Evolutionary conservation across 2,797 vertebrate species (phyloP), one percentile per base, ranked within the genome.

Genomic region (Chelidonichthys spinosus): DNA sequence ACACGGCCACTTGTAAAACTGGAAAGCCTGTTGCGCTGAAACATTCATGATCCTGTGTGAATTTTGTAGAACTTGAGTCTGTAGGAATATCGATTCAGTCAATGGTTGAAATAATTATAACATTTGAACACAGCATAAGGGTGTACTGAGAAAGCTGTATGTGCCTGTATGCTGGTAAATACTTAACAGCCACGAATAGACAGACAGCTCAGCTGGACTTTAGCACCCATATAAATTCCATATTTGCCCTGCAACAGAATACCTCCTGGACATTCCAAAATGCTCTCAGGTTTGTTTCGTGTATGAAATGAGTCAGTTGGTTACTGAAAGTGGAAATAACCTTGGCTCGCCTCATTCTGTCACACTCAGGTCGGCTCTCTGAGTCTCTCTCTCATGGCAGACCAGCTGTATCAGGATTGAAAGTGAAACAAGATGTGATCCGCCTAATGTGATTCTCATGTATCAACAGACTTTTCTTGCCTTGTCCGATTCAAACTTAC

Each of bases 171-270:
- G 53, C 25, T 25, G 49, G 25, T 89, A 84, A 90, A 89, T 84
- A 83, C 87, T 78, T 46, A 69, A 56, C 73, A 73, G 78, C 73
- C 83, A 84, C 68, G 85, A 63, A 79, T 60, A 85, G 74, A 76
- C 60, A 79, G 79, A 62, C 76, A 13, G 60, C 72, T 64, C 89
- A 91, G 88, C 81, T 90, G 89, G 81, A 86, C 70, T 75, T 65
- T n/a, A 81, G 74, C 74, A 47, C 69, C 47, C 43, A 54, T 35
- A 62, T 87, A 90, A 78, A 89, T 89, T 85, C 78, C 52, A 72
- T 79, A 84, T 70, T 66, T 70, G 58, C 47, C 58, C 81, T 39
- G 56, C 67, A 69, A 64, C 68, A 79, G 79, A 88, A 82, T 61
- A 71, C 77, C 54, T 60, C 58, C 40, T 44, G 50, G 66, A 50